Percentiles rank a stretch among this genome's conserved stretches.
phyloP scores from a whole-genome alignment of 2,888 invertebrate species.

The Ophion costatus region DNA sequence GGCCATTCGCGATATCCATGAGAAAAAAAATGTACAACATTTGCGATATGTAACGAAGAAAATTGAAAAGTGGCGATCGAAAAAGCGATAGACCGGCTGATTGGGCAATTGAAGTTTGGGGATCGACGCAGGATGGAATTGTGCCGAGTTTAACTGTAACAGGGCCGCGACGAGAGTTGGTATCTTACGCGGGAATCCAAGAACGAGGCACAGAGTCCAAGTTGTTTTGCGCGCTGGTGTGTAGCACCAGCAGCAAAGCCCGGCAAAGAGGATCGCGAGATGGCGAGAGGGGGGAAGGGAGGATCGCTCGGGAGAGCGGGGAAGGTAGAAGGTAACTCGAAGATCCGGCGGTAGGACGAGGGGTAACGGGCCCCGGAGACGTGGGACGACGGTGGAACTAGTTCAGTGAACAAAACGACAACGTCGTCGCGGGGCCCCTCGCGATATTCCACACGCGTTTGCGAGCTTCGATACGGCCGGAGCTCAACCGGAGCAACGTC shows the following conservation, averaged over 20 bases:
- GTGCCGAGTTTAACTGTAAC: constrained; percentile 44
- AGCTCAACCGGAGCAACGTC: constrained; percentile 48
- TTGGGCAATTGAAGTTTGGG: not conserved
- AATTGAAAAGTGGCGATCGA: not conserved
- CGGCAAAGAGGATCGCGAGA: constrained; percentile 39
- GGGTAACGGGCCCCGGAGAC: constrained; percentile 69
- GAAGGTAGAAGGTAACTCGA: constrained; percentile 63
- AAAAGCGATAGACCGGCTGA: not conserved
- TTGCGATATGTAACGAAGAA: too few species aligned
- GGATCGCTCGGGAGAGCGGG: constrained; percentile 64
- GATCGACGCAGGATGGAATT: constrained; percentile 1
- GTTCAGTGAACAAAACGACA: constrained; percentile 83
- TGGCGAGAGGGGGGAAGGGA: constrained; percentile 65
- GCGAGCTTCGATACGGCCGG: constrained; percentile 34
- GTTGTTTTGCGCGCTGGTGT: constrained; percentile 70
- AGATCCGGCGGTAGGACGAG: constrained; percentile 62
- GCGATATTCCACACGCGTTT: constrained; percentile 62
- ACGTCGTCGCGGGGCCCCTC: constrained; percentile 68
- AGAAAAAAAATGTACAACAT: too few species aligned
- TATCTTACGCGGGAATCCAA: constrained; percentile 20
- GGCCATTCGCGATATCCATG: too few species aligned
- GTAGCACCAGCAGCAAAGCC: constrained; percentile 54
- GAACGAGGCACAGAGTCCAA: constrained; percentile 47
- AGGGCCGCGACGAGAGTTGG: constrained; percentile 10
- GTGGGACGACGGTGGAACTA: constrained; percentile 80